Conservation (phyloP, 1,140 invertebrate species). For the Eupristina koningsbergeri region DNA sequence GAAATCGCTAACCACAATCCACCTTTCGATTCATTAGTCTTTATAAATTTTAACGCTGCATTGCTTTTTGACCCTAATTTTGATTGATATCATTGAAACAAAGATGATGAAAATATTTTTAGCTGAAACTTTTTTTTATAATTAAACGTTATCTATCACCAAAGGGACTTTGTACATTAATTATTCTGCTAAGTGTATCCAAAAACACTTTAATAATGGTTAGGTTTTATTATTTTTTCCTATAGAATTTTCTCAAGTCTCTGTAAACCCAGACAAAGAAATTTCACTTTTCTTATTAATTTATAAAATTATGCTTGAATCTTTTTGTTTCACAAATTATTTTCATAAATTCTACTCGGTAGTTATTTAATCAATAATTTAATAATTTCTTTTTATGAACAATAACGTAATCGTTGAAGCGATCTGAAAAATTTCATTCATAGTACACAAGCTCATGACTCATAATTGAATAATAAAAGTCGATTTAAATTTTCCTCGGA, state of each 20-base stretch:
- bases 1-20: not conserved
- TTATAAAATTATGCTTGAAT: too few species aligned
- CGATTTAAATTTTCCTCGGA: conserved; percentile 24
- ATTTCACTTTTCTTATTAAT: too few species aligned
- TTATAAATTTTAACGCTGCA: too few species aligned
- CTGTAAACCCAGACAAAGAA: too few species aligned
- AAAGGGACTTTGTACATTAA: too few species aligned
- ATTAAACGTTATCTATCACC: not conserved
- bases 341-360: not conserved
- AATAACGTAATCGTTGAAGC: not conserved
- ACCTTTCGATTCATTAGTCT: not conserved
- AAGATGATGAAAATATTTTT: not conserved
- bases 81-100: not conserved
- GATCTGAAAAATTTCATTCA: not conserved
- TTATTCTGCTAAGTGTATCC: too few species aligned
- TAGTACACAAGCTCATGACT: not conserved
- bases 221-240: too few species aligned
- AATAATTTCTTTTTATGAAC: too few species aligned
- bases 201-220: too few species aligned
- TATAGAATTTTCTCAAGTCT: too few species aligned
- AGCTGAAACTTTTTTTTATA: not conserved
- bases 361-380: not conserved
- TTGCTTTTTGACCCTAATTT: not conserved
- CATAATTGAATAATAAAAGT: conserved; percentile 41
- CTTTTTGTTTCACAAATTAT: not conserved